These are phyloP conservation scores for Solea solea DNA, from an alignment of 2,113 vertebrate genomes.

Conservation along the genomic window DNA sequence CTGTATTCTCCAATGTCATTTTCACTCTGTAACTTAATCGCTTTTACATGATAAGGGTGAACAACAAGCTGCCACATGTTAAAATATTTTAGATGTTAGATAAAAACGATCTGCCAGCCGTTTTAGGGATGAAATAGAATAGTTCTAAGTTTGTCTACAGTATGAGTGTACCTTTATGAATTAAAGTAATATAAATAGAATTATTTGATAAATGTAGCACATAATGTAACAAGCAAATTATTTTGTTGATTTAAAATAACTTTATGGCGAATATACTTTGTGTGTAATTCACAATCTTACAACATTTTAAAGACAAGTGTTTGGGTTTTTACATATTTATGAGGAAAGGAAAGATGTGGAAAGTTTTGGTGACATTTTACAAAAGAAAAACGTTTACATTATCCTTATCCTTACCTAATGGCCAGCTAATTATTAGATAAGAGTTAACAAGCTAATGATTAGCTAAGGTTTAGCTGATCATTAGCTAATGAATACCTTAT, in stretches of 20 bases:
- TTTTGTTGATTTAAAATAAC: slow-evolving; percentile 32
- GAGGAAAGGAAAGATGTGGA: background rate
- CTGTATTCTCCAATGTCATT: slow-evolving; percentile 28
- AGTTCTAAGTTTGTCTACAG: slow-evolving; percentile 16
- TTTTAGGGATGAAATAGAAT: slow-evolving; percentile 40
- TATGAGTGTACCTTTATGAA: slow-evolving; percentile 46
- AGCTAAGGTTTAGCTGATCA: no score
- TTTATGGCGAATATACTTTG: slow-evolving; percentile 37
- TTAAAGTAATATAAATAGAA: slow-evolving; percentile 31
- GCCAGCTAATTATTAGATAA: no score
- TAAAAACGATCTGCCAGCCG: slow-evolving; percentile 3
- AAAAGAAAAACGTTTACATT: no score
- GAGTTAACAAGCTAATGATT: no score
- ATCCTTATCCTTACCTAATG: no score
- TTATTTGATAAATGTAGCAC: slow-evolving; percentile 34
- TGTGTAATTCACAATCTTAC: slow-evolving; percentile 24
- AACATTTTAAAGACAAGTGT: slow-evolving; percentile 20
- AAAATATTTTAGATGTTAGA: slow-evolving; percentile 39
- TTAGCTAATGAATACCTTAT: no score
- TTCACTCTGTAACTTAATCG: slow-evolving; percentile 35
- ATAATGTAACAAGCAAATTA: slow-evolving; percentile 15
- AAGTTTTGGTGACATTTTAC: background rate
- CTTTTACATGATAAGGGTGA: slow-evolving; percentile 44
- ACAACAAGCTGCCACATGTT: slow-evolving; percentile 21
- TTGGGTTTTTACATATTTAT: slow-evolving; percentile 24